Base-by-base conservation (phyloP, 2,888 invertebrate genomes). In the Sclerodermus sp. region DNA sequence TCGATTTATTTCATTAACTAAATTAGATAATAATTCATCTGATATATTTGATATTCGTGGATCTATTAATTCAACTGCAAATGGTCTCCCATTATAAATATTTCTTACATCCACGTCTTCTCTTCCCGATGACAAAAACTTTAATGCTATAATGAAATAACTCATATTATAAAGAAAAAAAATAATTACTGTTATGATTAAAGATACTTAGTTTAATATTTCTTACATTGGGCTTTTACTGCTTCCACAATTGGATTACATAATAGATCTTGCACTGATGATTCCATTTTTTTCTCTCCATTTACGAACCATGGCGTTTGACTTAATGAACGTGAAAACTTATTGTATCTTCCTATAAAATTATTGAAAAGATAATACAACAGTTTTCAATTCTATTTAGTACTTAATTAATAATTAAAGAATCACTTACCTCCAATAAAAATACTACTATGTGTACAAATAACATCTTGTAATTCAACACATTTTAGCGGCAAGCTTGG, bases 91-190 rank as follows among this genome's bases (percentile, higher is more conserved):
- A 52, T 86, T 82, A 1, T 96, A 94, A 53, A 99, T 79, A 79
- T 93, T 97, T 50, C 96, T 82, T 0, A 98, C 98, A 80, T 99
- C 99, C 0, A 96, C 93, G 80, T 99, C 99, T 80, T 99, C 98
- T 34, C 99, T 82, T 0, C 98, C 97, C 45, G 96, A 95, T 1
- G 96, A 86, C 61, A 91, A 85, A 79, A 97, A 93, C 71, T 89
- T 90, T n/a, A 87, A 78, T 23, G 80, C 82, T 82, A 71, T 23
- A 34, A n/a, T 37, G 17, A n/a, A n/a, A 30, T 9, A 9, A 30
- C 30, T 30, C 30, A 30, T 34, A 8, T 42, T 15, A 17, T 16
- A 41, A 12, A 47, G 17, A 14, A 34, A 42, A 15, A 32, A 4
- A 2, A 40, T 23, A 8, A 5, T 23, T n/a, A 34, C 4, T 13